These are phyloP conservation scores for Dynastes grantii DNA, from an alignment of 2,888 invertebrate genomes.

Conservation along the genomic window DNA sequence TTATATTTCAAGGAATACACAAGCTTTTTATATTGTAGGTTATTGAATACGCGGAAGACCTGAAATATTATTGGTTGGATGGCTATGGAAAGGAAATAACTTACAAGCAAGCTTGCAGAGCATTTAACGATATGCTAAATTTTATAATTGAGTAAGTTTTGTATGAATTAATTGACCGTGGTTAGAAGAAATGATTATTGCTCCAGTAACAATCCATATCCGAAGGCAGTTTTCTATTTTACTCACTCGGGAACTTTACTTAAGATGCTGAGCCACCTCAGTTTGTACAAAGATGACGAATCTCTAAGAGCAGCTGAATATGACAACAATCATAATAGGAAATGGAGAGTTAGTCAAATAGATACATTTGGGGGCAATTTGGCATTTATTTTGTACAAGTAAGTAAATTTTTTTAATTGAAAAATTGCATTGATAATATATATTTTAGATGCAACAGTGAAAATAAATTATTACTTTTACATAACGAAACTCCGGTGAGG, in stretches of 20 bases:
- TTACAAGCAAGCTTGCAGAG: conserved; percentile 83
- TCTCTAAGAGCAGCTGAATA: conserved; percentile 75
- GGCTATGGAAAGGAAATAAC: conserved; percentile 86
- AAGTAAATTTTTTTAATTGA: conserved; percentile 53
- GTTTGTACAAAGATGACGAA: conserved; percentile 79
- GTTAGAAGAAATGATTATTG: conserved; percentile 22
- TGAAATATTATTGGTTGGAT: conserved; percentile 87
- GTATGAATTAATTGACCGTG: neutral
- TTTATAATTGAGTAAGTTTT: conserved; percentile 76
- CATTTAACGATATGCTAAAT: conserved; percentile 80
- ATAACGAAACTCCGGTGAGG: conserved; percentile 82
- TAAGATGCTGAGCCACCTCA: conserved; percentile 82
- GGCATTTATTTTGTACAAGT: conserved; percentile 78
- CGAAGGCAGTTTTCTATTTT: conserved; percentile 78
- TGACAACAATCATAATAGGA: conserved; percentile 66
- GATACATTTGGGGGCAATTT: conserved; percentile 87
- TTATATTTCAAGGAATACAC: neutral
- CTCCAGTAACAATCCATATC: conserved; percentile 62
- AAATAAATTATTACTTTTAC: conserved; percentile 77
- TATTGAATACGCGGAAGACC: conserved; percentile 83
- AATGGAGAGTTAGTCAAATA: conserved; percentile 77
- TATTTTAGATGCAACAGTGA: conserved; percentile 60
- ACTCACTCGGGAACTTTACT: conserved; percentile 88
- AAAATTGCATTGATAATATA: neutral
- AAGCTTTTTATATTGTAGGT: conserved; percentile 70